Evolutionary conservation across 1,140 invertebrate species (phyloP).

Genomic region (Cydia strobilella): DNA sequence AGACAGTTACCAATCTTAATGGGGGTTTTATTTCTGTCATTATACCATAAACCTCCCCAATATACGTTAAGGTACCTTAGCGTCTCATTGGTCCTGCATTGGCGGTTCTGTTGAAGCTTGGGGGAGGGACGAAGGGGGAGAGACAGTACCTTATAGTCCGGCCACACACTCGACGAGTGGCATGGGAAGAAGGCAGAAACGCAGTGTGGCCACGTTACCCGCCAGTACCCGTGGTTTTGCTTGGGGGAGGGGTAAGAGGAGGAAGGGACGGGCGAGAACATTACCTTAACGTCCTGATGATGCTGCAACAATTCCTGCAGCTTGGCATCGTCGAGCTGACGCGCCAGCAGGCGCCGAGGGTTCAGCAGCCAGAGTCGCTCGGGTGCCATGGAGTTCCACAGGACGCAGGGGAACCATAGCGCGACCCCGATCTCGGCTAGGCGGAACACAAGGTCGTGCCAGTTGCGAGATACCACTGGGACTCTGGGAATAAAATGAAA

Average conservation of each 20-base stretch:
- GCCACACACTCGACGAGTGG: too few relatives aligned
- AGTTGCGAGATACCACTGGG: slow-evolving; percentile 92
- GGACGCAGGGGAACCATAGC: slow-evolving; percentile 94
- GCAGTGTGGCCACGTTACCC: too few relatives aligned
- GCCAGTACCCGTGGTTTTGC: too few relatives aligned
- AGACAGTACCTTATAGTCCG: not conserved
- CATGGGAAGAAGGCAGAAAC: too few relatives aligned
- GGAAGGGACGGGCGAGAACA: too few relatives aligned
- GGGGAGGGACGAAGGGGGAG: not conserved
- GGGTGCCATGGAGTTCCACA: slow-evolving; percentile 98
- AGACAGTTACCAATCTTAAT: not conserved
- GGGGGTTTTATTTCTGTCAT: not conserved
- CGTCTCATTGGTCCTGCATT: not conserved
- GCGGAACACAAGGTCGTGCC: slow-evolving; percentile 94
- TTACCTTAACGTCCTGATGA: slow-evolving; percentile 55
- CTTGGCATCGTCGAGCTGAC: slow-evolving; percentile 75
- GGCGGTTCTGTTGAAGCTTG: not conserved
- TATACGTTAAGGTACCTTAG: not conserved
- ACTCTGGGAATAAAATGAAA: slow-evolving; percentile 81
- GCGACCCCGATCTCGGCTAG: slow-evolving; percentile 96
- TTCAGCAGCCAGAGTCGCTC: slow-evolving; percentile 96
- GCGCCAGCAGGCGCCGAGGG: slow-evolving; percentile 90
- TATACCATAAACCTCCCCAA: not conserved
- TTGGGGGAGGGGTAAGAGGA: too few relatives aligned
- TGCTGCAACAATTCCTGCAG: slow-evolving; percentile 56